Conservation (phyloP, 2,888 invertebrate genomes). For the Spodoptera littoralis region DNA sequence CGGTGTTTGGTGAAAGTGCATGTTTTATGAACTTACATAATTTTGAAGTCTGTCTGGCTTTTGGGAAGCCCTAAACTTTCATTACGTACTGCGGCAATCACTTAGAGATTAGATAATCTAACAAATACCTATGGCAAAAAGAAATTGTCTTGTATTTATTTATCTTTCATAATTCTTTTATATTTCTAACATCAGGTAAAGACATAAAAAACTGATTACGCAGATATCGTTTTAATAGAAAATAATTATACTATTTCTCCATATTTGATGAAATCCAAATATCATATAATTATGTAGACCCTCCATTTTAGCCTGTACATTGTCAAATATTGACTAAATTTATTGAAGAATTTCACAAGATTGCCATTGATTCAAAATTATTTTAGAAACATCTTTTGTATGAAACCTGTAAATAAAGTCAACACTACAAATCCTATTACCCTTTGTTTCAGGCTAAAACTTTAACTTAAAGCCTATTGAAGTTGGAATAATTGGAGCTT, state of each 20-base stretch:
- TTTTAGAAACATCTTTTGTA: slow-evolving; percentile 34
- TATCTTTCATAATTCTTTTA: no score
- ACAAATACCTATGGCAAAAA: no score
- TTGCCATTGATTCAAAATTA: slow-evolving; percentile 7
- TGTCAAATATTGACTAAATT: neutral
- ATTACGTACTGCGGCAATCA: no score
- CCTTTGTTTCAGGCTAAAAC: slow-evolving; percentile 41
- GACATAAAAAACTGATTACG: no score
- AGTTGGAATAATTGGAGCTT: slow-evolving; percentile 35
- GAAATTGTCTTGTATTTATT: no score
- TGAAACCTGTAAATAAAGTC: slow-evolving; percentile 44
- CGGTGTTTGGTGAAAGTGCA: slow-evolving; percentile 28
- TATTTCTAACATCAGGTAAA: no score
- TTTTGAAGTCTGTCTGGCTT: slow-evolving; percentile 17
- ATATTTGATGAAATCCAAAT: no score
- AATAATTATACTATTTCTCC: no score
- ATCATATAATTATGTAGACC: no score
- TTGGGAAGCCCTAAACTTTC: neutral
- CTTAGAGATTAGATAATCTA: no score
- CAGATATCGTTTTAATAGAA: no score
- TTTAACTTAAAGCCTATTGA: slow-evolving; percentile 35
- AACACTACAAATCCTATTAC: slow-evolving; percentile 44
- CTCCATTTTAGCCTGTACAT: no score
- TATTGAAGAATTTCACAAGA: neutral
- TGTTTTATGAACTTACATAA: slow-evolving; percentile 33